These are phyloP conservation scores for Drosophila austrosaltans DNA, from an alignment of 2,888 invertebrate species.

Conservation along the genomic window DNA sequence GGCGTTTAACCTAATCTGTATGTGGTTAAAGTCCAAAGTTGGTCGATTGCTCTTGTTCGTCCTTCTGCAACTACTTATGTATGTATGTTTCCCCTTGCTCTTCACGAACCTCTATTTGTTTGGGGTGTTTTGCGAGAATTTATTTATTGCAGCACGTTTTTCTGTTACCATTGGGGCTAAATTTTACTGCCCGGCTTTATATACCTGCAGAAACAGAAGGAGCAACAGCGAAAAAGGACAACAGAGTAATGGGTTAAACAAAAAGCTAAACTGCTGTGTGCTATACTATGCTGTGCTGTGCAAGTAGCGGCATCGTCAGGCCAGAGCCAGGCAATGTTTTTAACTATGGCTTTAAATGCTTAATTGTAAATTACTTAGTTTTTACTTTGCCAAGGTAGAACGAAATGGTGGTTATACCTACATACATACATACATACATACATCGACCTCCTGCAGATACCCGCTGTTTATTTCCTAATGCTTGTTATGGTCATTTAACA, in stretches of 20 bases:
- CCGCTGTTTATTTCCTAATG: slow-evolving; percentile 5
- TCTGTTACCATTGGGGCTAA: slow-evolving; percentile 42
- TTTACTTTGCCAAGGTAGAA: slow-evolving; percentile 30
- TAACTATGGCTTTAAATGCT: slow-evolving; percentile 54
- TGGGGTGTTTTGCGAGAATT: slow-evolving; percentile 50
- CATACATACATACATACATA: background rate
- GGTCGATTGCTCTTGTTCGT: slow-evolving; percentile 25
- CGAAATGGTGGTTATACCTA: background rate
- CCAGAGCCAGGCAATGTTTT: slow-evolving; percentile 45
- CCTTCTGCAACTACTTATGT: slow-evolving; percentile 3
- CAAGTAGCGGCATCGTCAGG: slow-evolving; percentile 28
- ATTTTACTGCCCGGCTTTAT: slow-evolving; percentile 49
- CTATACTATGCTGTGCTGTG: slow-evolving; percentile 19
- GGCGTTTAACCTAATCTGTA: slow-evolving; percentile 5
- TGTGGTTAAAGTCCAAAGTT: slow-evolving; percentile 52
- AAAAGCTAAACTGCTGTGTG: slow-evolving; percentile 39
- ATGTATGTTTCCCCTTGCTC: background rate
- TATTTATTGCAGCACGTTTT: slow-evolving; percentile 55
- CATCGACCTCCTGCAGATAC: background rate
- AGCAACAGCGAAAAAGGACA: slow-evolving; percentile 4
- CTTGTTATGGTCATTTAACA: slow-evolving; percentile 20
- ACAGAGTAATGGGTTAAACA: slow-evolving; percentile 53
- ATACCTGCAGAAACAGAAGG: slow-evolving; percentile 36
- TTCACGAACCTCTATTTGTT: slow-evolving; percentile 40
- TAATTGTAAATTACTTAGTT: slow-evolving; percentile 53